Evolutionary conservation across 2,888 invertebrate genomes (phyloP).

Genomic region (Lottia scabra): DNA sequence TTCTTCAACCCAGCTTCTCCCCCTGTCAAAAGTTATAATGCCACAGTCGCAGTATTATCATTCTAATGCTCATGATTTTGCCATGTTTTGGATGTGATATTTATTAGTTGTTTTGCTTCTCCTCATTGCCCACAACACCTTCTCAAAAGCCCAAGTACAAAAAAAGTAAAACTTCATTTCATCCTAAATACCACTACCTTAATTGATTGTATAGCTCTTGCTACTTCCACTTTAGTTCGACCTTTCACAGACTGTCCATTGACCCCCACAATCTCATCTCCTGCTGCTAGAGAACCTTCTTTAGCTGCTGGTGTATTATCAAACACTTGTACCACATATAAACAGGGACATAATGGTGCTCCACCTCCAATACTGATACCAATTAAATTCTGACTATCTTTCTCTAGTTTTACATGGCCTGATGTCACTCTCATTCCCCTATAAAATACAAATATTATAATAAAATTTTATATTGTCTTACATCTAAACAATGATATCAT

Average conservation of each 20-base stretch:
- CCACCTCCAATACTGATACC: conserved; percentile 97
- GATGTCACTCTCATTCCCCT: conserved; percentile 99
- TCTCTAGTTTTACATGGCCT: conserved; percentile 88
- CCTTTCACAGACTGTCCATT: conserved; percentile 94
- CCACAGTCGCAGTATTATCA: too few relatives aligned
- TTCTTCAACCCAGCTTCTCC: too few relatives aligned
- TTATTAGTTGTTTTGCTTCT: too few relatives aligned
- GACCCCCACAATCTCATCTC: conserved; percentile 96
- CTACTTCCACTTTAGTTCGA: conserved; percentile 97
- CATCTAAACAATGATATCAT: too few relatives aligned
- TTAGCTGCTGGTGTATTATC: conserved; percentile 95
- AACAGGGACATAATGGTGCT: conserved; percentile 89
- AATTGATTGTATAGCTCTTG: conserved; percentile 97
- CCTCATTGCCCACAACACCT: too few relatives aligned
- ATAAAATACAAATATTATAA: conserved; percentile 37
- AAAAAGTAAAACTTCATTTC: too few relatives aligned
- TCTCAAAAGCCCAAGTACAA: too few relatives aligned
- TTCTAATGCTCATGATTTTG: too few relatives aligned
- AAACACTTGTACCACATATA: conserved; percentile 98
- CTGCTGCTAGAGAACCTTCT: conserved; percentile 93
- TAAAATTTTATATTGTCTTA: too few relatives aligned
- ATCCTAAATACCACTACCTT: conserved; percentile 73
- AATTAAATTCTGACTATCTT: conserved; percentile 91
- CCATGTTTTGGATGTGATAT: too few relatives aligned
- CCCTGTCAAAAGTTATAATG: too few relatives aligned